Evolutionary conservation across 2,113 vertebrate genomes (phyloP).

Genomic region (Mustela nigripes): DNA sequence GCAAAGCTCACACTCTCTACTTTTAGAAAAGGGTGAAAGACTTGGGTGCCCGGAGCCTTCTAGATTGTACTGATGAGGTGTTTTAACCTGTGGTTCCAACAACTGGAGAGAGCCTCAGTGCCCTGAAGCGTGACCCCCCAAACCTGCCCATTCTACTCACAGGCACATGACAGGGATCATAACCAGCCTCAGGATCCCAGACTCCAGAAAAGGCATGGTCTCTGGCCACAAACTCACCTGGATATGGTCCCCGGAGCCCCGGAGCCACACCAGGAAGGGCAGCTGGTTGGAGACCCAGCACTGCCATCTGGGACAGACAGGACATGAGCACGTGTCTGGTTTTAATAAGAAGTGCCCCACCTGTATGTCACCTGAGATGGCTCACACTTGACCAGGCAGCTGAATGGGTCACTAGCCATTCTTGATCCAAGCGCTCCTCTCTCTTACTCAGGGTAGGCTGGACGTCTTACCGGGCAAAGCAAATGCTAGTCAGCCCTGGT

Average conservation of each 20-base stretch:
- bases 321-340: background rate
- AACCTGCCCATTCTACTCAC: background rate
- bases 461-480: background rate
- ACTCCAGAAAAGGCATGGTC: background rate
- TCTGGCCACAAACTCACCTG: background rate
- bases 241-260: background rate
- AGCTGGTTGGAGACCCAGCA: background rate
- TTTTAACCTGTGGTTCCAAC: background rate
- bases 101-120: rapidly evolving
- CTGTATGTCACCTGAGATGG: background rate
- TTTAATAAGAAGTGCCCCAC: background rate
- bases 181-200: background rate
- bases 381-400: background rate
- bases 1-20: background rate
- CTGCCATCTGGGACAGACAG: background rate
- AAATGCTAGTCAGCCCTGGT: background rate
- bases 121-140: background rate
- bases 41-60: background rate
- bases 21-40: conserved; percentile 47
- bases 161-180: background rate
- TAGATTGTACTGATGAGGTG: background rate
- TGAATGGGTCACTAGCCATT: background rate
- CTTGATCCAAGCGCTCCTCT: rapidly evolving
- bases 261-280: background rate
- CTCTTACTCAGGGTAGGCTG: background rate